phyloP scores from a whole-genome alignment of 1,140 invertebrate species.

The Protaetia brevitarsis region DNA sequence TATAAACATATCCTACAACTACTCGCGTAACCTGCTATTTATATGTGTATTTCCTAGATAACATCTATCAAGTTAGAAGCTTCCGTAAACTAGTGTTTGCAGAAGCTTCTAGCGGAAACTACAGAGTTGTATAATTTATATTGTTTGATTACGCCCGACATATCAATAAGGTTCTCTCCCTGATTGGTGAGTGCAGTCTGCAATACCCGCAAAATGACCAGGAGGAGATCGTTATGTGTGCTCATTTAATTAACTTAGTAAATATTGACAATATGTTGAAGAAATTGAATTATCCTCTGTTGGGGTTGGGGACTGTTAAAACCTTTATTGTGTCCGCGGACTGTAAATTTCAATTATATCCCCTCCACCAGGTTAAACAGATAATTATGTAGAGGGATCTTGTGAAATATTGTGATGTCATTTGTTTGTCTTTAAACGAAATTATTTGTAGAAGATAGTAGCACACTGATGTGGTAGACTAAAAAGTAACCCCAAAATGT shows the following conservation, averaged over 20 bases:
- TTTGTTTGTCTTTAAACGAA: too few relatives aligned
- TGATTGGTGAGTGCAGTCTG: not conserved
- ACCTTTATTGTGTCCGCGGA: slow-evolving; percentile 1
- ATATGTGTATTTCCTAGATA: too few relatives aligned
- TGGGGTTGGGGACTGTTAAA: not conserved
- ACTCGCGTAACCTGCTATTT: too few relatives aligned
- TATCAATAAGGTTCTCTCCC: not conserved
- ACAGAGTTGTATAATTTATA: not conserved
- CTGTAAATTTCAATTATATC: slow-evolving; percentile 10
- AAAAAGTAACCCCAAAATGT: too few relatives aligned
- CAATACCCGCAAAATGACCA: not conserved
- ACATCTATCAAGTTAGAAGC: too few relatives aligned
- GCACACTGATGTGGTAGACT: too few relatives aligned
- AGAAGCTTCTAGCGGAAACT: too few relatives aligned
- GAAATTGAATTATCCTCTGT: not conserved
- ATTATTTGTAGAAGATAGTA: too few relatives aligned
- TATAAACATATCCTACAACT: too few relatives aligned
- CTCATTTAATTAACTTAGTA: not conserved
- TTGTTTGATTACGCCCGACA: not conserved
- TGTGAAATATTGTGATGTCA: too few relatives aligned
- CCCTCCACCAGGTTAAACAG: not conserved
- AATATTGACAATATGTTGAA: slow-evolving; percentile 16
- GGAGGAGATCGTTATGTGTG: not conserved
- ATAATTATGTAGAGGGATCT: not conserved
- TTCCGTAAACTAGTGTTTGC: too few relatives aligned